Evolutionary conservation across 2,888 invertebrate genomes (phyloP).

Genomic region (Agrypnus murinus): DNA sequence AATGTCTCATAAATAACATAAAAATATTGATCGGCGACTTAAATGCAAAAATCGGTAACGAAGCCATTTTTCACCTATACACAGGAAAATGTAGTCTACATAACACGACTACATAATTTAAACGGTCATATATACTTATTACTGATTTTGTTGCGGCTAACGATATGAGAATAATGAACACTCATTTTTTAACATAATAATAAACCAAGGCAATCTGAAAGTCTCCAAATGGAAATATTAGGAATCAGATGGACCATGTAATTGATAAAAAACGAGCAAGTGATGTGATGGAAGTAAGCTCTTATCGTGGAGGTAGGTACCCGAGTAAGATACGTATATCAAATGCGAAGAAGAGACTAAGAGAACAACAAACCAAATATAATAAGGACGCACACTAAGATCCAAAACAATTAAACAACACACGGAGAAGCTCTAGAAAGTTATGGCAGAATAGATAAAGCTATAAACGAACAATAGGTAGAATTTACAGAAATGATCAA

Average conservation of each 20-base stretch:
- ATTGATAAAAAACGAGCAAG: background rate
- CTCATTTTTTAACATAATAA: conserved; percentile 9
- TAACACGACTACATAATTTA: too few species aligned
- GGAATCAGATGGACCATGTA: background rate
- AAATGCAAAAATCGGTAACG: too few species aligned
- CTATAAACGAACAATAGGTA: background rate
- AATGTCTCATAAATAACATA: too few species aligned
- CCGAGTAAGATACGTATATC: too few species aligned
- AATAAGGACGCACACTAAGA: background rate
- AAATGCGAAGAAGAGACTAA: background rate
- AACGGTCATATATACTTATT: too few species aligned
- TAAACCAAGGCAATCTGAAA: conserved; percentile 1
- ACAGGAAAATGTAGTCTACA: too few species aligned
- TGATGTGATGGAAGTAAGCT: conserved; percentile 6
- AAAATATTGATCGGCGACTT: too few species aligned
- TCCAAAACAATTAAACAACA: background rate
- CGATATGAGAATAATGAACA: too few species aligned
- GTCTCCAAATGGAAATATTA: background rate
- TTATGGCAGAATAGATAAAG: background rate
- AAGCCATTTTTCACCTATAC: too few species aligned
- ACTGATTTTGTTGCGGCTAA: too few species aligned
- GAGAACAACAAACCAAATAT: background rate
- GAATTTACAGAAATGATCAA: background rate
- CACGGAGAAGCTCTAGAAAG: background rate
- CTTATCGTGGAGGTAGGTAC: background rate